Base-by-base conservation (phyloP, 2,113 vertebrate genomes). In the Cygnus atratus region DNA sequence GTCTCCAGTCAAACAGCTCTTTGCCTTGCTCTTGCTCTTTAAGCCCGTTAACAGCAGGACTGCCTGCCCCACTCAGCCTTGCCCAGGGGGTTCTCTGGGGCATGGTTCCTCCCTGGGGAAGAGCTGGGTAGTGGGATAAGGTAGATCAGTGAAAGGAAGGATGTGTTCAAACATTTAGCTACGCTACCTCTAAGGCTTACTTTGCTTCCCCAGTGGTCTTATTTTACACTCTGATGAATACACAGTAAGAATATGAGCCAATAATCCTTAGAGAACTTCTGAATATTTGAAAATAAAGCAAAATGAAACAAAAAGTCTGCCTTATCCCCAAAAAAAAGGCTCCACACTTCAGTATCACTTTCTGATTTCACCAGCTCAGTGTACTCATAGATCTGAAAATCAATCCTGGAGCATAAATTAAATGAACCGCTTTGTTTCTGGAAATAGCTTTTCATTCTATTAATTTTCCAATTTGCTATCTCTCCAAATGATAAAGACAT, bases 1-100 rank as follows among this genome's bases (percentile, higher is more conserved):
- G 81, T 54, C 28, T 54, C 50, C 1, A 6, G 48, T 9, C 48
- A 68, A 78, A 68, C 2, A 15, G n/a, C 15, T 76, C 28, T 82
- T 72, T 79, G 26, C 11, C 39, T 54, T 41, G 17, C 14, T 57
- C 39, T 59, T 63, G 43, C 18, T 20, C 26, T 58, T 10, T 25
- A 28, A 61, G 43, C 15, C 39, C 39, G 8, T 7, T 6, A 35
- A 61, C 17, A 55, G 25, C 6, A 77, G 70, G 21, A 44, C 13
- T 50, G 22, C 24, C 62, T 52, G 16, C 58, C 61, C 21, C 39
- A 28, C 12, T 84, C 18, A 57, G n/a, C 39, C 31, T 43, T 24
- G 21, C 11, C 17, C 25, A 6, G 0, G 0, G 13, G 20, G 8
- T 43, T 55, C 59, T 26, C n/a, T 62, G 5, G 8, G 10, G 26